These are phyloP conservation scores for Psettodes erumei DNA, from an alignment of 2,113 vertebrate species.

Conservation along the genomic window DNA sequence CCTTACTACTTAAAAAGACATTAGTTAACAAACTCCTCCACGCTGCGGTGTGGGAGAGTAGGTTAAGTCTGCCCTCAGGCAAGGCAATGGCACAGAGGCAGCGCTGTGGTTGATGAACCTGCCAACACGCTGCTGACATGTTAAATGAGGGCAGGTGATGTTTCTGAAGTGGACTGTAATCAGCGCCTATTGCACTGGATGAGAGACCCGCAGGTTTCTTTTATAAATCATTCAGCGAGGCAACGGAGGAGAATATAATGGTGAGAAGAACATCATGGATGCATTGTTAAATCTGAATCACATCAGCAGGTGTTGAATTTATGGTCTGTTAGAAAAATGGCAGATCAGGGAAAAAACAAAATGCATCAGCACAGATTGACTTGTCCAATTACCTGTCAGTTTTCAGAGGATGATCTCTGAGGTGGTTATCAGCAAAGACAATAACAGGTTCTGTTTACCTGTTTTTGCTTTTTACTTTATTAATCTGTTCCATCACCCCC, in stretches of 20 bases:
- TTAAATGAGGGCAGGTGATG: slow-evolving; percentile 16
- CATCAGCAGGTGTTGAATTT: background rate
- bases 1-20: background rate
- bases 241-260: background rate
- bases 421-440: slow-evolving; percentile 1
- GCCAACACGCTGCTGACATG: background rate
- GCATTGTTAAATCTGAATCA: background rate
- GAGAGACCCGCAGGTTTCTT: background rate
- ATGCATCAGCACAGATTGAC: background rate
- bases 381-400: background rate
- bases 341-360: background rate
- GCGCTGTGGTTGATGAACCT: slow-evolving; percentile 15
- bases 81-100: background rate
- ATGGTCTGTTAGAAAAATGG: background rate
- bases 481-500: background rate
- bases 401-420: background rate
- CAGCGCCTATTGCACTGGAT: slow-evolving; percentile 9
- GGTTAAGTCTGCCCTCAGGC: background rate
- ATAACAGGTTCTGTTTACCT: background rate
- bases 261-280: background rate
- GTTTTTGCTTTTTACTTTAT: slow-evolving; percentile 15
- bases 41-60: background rate
- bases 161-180: slow-evolving; percentile 30
- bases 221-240: slow-evolving; percentile 1
- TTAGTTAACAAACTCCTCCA: background rate